phyloP scores from a whole-genome alignment of 2,797 vertebrate species.

The Sarcophilus harrisii region DNA sequence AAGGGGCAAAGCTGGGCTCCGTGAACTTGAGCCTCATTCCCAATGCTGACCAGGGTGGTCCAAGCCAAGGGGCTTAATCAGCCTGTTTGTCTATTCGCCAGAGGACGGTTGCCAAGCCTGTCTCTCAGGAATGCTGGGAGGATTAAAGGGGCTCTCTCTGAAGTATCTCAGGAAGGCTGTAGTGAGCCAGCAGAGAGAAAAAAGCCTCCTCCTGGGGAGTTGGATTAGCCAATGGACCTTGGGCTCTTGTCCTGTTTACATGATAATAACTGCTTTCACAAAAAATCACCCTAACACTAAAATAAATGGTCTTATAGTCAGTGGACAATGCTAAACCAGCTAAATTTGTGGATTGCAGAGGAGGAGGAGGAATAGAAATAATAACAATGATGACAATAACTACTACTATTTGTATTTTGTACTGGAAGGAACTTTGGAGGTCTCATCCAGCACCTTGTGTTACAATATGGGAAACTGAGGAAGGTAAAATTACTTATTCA shows the following conservation, averaged over 20 bases:
- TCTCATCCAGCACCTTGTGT: neutral
- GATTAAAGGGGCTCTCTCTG: neutral
- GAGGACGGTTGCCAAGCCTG: neutral
- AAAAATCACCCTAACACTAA: constrained; percentile 21
- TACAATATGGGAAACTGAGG: neutral
- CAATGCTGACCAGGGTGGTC: neutral
- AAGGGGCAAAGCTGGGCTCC: neutral
- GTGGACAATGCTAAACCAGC: constrained; percentile 33
- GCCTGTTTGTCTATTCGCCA: neutral
- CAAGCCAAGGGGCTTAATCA: neutral
- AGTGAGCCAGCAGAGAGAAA: neutral
- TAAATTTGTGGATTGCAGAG: neutral
- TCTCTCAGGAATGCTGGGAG: neutral
- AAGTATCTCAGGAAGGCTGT: neutral
- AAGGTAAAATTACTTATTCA: neutral
- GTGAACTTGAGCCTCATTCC: constrained; percentile 26
- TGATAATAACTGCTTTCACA: constrained; percentile 19
- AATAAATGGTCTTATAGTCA: constrained; percentile 35
- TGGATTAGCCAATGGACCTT: neutral
- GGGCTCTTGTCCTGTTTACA: neutral
- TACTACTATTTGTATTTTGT: neutral
- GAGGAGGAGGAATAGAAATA: neutral
- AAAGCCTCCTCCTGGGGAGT: neutral
- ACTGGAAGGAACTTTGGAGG: neutral
- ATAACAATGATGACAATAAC: neutral